phyloP scores from a whole-genome alignment of 2,888 invertebrate genomes.

The Callinectes sapidus region DNA sequence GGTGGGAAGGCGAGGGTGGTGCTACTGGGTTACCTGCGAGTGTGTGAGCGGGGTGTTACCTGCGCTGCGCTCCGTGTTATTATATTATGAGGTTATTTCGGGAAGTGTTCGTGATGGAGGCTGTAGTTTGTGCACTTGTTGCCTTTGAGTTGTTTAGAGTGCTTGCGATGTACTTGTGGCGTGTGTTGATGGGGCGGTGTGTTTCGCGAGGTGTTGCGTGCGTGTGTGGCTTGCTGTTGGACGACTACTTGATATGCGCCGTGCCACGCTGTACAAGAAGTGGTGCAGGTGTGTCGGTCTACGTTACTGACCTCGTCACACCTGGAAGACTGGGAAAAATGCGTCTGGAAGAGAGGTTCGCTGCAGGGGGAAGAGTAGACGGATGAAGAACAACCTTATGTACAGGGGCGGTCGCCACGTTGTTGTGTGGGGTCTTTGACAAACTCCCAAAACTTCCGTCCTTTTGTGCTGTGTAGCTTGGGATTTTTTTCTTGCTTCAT shows the following conservation, averaged over 20 bases:
- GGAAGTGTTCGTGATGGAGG: not conserved
- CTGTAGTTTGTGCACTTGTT: not conserved
- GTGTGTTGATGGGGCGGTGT: not conserved
- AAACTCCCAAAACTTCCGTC: not conserved
- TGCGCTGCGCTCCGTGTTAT: not conserved
- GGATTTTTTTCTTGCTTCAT: not conserved
- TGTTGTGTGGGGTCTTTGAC: not conserved
- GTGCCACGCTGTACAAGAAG: slow-evolving; percentile 26
- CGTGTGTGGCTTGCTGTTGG: slow-evolving; percentile 23
- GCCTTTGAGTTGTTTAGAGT: not conserved
- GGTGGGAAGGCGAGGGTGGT: slow-evolving; percentile 17
- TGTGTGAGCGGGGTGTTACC: slow-evolving; percentile 3
- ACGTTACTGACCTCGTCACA: slow-evolving; percentile 36
- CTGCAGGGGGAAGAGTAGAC: not conserved
- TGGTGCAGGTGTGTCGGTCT: slow-evolving; percentile 26
- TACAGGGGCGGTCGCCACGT: not conserved
- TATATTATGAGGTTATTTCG: not conserved
- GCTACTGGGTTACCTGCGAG: not conserved
- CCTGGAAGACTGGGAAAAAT: slow-evolving; percentile 34
- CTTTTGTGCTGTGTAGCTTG: not conserved
- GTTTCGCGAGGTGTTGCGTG: not conserved
- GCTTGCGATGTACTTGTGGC: not conserved
- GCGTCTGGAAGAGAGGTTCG: slow-evolving; percentile 3
- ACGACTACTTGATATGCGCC: not conserved
- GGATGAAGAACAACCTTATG: not conserved